Conservation (phyloP, 2,888 invertebrate species). For the Eupeodes latifasciatus region DNA sequence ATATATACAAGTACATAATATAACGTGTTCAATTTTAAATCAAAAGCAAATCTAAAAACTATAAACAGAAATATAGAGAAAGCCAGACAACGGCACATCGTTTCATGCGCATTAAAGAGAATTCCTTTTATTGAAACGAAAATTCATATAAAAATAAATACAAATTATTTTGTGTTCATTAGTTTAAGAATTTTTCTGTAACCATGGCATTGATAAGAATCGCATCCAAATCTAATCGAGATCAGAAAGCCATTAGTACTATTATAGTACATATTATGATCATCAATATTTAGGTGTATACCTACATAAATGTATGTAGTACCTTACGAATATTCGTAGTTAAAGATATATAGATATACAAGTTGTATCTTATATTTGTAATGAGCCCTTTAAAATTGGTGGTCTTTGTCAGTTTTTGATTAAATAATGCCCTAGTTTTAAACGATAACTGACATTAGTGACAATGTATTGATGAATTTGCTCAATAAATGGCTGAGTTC, state of each 20-base stretch:
- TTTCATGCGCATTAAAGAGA: conserved; percentile 50
- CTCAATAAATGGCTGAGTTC: background rate
- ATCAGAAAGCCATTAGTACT: conserved; percentile 55
- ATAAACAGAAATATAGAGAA: background rate
- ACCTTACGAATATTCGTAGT: background rate
- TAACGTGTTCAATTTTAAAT: background rate
- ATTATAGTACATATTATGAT: background rate
- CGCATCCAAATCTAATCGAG: conserved; percentile 31
- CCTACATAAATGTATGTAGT: background rate
- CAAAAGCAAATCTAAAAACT: conserved; percentile 18
- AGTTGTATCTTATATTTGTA: background rate
- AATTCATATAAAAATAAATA: background rate
- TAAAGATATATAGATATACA: background rate
- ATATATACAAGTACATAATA: too few relatives aligned
- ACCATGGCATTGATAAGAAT: conserved; percentile 43
- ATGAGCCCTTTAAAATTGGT: conserved; percentile 14
- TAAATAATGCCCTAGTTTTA: conserved; percentile 4
- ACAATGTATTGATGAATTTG: background rate
- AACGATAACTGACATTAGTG: background rate
- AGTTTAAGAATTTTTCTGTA: conserved; percentile 15
- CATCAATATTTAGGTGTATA: background rate
- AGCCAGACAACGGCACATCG: conserved; percentile 42
- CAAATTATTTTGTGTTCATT: background rate
- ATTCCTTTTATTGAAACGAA: conserved; percentile 28
- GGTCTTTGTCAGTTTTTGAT: conserved; percentile 14